Percentiles rank a stretch among this genome's conserved stretches.
phyloP scores from a whole-genome alignment of 2,888 invertebrate species.

The Oconnorella tubifera region DNA sequence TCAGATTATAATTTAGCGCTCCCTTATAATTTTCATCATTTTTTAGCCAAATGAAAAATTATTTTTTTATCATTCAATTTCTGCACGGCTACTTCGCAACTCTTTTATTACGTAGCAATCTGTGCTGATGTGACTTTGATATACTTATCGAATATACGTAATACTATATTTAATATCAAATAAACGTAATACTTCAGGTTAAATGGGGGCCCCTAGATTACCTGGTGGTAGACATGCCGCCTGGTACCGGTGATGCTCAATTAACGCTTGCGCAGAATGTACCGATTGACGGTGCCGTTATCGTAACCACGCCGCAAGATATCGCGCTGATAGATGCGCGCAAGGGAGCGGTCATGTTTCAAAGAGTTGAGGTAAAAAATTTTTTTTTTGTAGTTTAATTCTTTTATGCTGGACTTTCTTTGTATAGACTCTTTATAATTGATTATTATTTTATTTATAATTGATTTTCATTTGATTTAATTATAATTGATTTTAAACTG shows the following conservation, averaged over 20 bases:
- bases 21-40: no score
- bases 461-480: background rate
- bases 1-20: no score
- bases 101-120: no score
- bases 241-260: conserved; percentile 94
- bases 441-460: background rate
- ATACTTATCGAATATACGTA: no score
- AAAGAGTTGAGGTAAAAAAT: conserved; percentile 62
- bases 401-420: background rate
- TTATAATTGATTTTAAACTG: background rate
- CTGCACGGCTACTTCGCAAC: no score
- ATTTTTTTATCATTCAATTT: no score
- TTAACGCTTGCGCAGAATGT: conserved; percentile 84
- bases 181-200: no score
- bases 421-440: no score
- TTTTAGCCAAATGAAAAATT: no score
- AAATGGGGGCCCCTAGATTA: conserved; percentile 83
- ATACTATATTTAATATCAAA: no score
- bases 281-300: conserved; percentile 77
- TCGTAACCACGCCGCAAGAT: conserved; percentile 88
- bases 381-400: background rate
- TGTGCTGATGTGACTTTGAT: no score
- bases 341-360: conserved; percentile 82
- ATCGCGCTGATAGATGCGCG: conserved; percentile 81
- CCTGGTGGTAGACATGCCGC: conserved; percentile 88